Conservation (phyloP, 2,888 invertebrate genomes). For the Acleris laterana region DNA sequence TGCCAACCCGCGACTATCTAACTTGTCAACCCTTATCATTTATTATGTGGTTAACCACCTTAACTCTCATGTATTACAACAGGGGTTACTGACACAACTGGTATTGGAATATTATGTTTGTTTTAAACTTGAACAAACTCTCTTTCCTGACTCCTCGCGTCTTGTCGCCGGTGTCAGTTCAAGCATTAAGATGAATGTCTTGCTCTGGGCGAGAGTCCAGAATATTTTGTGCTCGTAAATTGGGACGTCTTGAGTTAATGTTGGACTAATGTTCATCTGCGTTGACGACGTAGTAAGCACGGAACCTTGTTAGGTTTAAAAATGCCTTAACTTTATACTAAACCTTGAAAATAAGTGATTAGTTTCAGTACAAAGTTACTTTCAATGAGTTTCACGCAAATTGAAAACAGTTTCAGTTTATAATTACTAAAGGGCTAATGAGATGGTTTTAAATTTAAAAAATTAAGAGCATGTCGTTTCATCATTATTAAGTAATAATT, state of each 20-base stretch:
- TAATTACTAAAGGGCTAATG: too few species aligned
- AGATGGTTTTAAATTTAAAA: too few species aligned
- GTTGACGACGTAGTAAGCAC: conserved; percentile 1
- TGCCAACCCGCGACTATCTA: too few species aligned
- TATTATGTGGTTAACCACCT: too few species aligned
- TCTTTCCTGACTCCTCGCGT: conserved; percentile 30
- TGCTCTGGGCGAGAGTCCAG: conserved; percentile 54
- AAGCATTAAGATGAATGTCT: conserved; percentile 62
- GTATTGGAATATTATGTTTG: neutral
- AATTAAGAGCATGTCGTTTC: too few species aligned
- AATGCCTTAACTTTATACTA: neutral
- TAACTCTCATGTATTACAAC: too few species aligned
- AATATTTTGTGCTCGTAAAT: conserved; percentile 41
- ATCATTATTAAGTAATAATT: too few species aligned
- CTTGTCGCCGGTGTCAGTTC: conserved; percentile 57
- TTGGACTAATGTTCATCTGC: neutral
- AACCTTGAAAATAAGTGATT: too few species aligned
- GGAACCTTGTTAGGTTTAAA: neutral
- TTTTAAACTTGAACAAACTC: neutral
- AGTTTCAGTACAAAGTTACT: too few species aligned
- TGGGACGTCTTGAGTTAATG: conserved; percentile 7
- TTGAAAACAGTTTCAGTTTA: too few species aligned
- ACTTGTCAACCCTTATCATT: too few species aligned
- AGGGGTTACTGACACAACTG: neutral
- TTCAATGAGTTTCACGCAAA: too few species aligned